These are phyloP conservation scores for Phrynocephalus versicolor DNA, from an alignment of 2,113 vertebrate species.

Conservation along the genomic window DNA sequence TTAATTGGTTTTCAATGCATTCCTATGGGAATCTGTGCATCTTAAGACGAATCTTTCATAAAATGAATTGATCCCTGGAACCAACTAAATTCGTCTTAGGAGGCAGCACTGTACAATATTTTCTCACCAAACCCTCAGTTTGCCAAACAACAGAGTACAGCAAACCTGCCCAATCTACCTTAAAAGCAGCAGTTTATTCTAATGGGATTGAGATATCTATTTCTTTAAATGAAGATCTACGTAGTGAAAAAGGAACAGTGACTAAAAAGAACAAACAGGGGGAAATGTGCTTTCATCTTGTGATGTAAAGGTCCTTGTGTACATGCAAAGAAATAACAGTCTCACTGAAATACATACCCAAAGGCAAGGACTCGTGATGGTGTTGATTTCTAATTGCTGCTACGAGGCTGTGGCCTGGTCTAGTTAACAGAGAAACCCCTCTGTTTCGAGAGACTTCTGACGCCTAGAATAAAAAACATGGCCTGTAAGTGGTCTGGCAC, in stretches of 20 bases:
- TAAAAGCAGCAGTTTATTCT: neutral
- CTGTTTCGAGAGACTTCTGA: conserved; percentile 95
- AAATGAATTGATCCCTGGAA: no score
- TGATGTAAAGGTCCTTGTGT: neutral
- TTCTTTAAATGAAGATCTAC: neutral
- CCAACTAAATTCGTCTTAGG: no score
- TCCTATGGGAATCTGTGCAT: no score
- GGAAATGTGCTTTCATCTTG: neutral
- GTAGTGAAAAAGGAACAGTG: neutral
- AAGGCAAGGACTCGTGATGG: conserved; percentile 82
- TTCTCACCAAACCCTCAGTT: neutral
- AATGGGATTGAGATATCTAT: neutral
- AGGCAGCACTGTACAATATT: no score
- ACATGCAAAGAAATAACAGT: neutral
- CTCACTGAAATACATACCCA: conserved; percentile 68
- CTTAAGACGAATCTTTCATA: no score
- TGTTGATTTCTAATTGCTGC: conserved; percentile 91
- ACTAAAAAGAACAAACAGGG: neutral
- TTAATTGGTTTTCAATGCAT: no score
- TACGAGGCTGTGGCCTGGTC: conserved; percentile 89
- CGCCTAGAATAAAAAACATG: conserved; percentile 76
- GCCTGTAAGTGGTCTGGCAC: neutral
- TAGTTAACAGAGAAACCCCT: conserved; percentile 84
- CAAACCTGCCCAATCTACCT: neutral
- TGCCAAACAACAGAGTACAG: neutral